These are phyloP conservation scores for Microchrysa polita DNA, from an alignment of 2,888 invertebrate genomes.

Conservation along the genomic window DNA sequence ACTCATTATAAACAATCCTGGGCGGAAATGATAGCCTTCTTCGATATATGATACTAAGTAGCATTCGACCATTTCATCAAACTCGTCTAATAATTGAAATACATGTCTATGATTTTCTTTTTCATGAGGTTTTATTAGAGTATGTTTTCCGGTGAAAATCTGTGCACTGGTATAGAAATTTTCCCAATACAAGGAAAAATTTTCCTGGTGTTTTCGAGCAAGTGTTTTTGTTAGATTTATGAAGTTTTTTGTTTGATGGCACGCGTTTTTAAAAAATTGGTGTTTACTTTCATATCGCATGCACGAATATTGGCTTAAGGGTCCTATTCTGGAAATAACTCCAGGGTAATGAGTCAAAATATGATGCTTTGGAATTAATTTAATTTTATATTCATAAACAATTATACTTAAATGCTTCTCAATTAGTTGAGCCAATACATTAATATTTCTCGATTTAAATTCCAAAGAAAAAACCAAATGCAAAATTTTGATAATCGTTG, in stretches of 20 bases:
- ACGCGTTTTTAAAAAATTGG: conserved; percentile 39
- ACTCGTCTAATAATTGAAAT: background rate
- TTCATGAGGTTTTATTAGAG: no score
- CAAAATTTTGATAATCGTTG: conserved; percentile 29
- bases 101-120: no score
- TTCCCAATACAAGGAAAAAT: conserved; percentile 18
- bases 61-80: background rate
- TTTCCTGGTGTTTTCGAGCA: conserved; percentile 10
- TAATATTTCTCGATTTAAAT: background rate
- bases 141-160: no score
- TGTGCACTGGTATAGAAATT: background rate
- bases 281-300: conserved; percentile 38
- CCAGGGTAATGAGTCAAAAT: conserved; percentile 34
- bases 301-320: conserved; percentile 15
- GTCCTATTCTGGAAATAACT: conserved; percentile 15
- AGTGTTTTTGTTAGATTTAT: conserved; percentile 37
- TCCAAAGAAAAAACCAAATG: conserved; percentile 19
- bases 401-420: conserved; percentile 19
- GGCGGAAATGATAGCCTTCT: background rate
- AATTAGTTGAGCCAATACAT: background rate
- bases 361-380: conserved; percentile 41
- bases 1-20: conserved; percentile 1
- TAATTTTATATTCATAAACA: conserved; percentile 18
- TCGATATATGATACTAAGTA: conserved; percentile 1
- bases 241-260: conserved; percentile 17